Evolutionary conservation across 2,113 vertebrate genomes (phyloP), one percentile per base, ranked within the genome.

Genomic region (Ophthalmolycus amberensis): DNA sequence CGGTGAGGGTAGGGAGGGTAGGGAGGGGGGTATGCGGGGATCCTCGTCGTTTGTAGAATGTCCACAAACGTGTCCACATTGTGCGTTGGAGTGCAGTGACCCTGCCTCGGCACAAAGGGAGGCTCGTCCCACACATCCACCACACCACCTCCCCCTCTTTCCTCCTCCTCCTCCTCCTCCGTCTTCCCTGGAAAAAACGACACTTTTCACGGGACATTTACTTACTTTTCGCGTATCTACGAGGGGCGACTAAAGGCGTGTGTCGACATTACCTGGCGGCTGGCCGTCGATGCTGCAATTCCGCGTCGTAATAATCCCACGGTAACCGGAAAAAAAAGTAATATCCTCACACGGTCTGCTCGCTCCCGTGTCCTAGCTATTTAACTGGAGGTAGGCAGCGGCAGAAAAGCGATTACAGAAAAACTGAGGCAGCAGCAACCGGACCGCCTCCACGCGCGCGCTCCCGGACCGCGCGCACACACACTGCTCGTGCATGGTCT

Each of bases 391-490:
- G 90, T 82, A 91, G 48, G 93, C 90, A 90, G 91, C 90, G 69
- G 90, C 86, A 88, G 87, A 92, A 89, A 92, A 90, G 83, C 91
- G 94, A 94, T 92, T 90, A 93, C 89, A 91, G 87, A 91, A 69
- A 88, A 93, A 58, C 88, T 59, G 91, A 94, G 87, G 91, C 93
- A 92, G 92, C 89, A 32, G 34, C 34, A 34, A 80, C 91, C 91
- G 92, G 92, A 95, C 95, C 95, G 95, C 95, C 95, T 94, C 95
- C 94, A 34, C 34, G 64, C 65, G 95, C 95, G 95, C 95, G 95
- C 91, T 92, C 94, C 84, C 93, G 79, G 0, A 8, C 25, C 56
- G 86, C 84, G 85, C 86, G 89, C 88, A 75, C 87, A 16, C 46
- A 48, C 22, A n/a, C 9, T 14, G 85, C 94, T 87, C 89, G 93